Evolutionary conservation across 2,888 invertebrate genomes (phyloP).

Genomic region (Tenthredo scrophulariae): DNA sequence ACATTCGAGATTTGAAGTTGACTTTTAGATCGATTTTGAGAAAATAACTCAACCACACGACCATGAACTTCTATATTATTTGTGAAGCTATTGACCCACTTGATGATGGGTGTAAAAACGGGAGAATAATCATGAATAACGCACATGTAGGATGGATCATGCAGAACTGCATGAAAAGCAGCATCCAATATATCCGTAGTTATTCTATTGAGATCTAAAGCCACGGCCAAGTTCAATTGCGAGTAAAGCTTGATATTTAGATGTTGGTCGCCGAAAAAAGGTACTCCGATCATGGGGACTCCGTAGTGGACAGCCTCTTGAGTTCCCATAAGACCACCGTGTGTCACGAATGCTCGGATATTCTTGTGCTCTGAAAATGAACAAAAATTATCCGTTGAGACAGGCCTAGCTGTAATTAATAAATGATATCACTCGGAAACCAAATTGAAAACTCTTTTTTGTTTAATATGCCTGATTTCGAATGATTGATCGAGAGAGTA

Average conservation of each 20-base stretch:
- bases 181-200: slow-evolving; percentile 61
- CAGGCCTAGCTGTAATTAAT: not conserved
- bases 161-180: slow-evolving; percentile 64
- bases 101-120: not conserved
- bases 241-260: slow-evolving; percentile 66
- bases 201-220: slow-evolving; percentile 61
- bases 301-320: slow-evolving; percentile 65
- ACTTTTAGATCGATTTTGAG: slow-evolving; percentile 50
- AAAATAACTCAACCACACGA: too few relatives aligned
- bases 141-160: slow-evolving; percentile 62
- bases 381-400: not conserved
- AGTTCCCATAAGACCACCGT: slow-evolving; percentile 66
- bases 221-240: slow-evolving; percentile 63
- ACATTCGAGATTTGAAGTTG: too few relatives aligned
- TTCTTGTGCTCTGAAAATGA: slow-evolving; percentile 71
- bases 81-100: not conserved
- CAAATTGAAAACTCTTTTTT: not conserved
- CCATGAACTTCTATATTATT: not conserved
- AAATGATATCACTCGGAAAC: not conserved
- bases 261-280: slow-evolving; percentile 65
- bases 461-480: not conserved
- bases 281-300: slow-evolving; percentile 68
- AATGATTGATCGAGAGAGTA: too few relatives aligned
- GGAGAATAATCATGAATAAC: not conserved
- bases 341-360: slow-evolving; percentile 71